Percentiles rank a stretch among this genome's conserved stretches.
Conservation (phyloP, 2,113 vertebrate species). For the Gavia stellata region DNA sequence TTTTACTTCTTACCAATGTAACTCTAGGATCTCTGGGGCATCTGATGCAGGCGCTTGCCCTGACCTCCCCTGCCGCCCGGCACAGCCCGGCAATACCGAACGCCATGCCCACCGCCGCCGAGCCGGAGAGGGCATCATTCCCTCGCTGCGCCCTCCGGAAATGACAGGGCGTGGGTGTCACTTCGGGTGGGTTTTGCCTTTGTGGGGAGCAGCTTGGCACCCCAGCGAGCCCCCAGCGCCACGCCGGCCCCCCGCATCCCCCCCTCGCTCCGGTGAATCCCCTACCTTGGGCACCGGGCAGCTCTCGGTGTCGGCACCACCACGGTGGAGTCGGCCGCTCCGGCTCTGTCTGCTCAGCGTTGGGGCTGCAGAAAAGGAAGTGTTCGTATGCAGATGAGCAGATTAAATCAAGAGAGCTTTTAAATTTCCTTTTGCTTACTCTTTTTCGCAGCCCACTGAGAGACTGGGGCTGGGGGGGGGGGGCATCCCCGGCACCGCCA, state of each 20-base stretch:
- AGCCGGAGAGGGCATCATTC: fast-evolving
- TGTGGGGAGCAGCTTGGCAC: neutral
- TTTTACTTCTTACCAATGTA: neutral
- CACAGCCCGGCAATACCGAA: neutral
- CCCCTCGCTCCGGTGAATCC: fast-evolving
- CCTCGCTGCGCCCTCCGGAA: fast-evolving
- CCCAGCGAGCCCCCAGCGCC: fast-evolving
- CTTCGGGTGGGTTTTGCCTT: neutral
- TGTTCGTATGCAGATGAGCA: neutral
- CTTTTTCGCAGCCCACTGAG: neutral
- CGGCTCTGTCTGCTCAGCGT: fast-evolving
- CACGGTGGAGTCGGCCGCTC: fast-evolving
- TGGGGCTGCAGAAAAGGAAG: neutral
- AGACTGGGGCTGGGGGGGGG: fast-evolving
- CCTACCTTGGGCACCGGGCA: neutral
- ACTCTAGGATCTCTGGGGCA: fast-evolving
- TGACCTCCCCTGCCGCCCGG: fast-evolving
- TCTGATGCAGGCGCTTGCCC: neutral
- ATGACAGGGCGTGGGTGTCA: fast-evolving
- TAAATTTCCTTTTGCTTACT: neutral
- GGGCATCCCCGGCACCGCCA: neutral
- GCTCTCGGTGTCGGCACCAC: fast-evolving
- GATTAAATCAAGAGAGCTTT: neutral
- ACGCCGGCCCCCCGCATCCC: fast-evolving
- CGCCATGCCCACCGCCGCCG: fast-evolving